Percentiles rank a stretch among this genome's conserved stretches.
Conservation (phyloP, 2,797 vertebrate genomes). For the Syndactyla subalaris region DNA sequence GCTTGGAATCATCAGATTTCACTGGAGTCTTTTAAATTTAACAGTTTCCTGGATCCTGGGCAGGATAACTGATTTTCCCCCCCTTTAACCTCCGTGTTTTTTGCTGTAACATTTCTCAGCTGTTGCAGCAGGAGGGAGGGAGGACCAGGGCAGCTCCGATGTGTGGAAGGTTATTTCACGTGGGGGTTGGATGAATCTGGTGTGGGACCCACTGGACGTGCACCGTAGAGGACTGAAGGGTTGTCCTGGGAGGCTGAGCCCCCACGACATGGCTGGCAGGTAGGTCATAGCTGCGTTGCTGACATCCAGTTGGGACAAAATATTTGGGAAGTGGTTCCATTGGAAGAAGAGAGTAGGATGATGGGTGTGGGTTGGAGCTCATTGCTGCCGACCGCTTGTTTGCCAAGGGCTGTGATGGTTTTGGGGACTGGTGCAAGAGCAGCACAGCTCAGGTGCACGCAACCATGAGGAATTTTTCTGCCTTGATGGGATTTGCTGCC, state of each 20-base stretch:
- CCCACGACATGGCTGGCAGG: neutral
- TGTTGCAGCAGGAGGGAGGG: neutral
- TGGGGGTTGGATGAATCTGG: neutral
- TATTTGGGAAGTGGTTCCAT: neutral
- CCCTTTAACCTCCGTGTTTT: neutral
- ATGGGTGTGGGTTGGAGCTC: neutral
- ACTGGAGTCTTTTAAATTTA: conserved; percentile 23
- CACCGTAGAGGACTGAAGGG: neutral
- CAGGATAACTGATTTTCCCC: neutral
- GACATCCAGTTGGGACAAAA: neutral
- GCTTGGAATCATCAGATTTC: conserved; percentile 23
- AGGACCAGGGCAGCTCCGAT: neutral
- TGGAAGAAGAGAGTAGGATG: neutral
- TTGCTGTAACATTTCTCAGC: neutral
- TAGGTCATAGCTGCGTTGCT: rapidly evolving
- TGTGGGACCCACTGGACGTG: neutral
- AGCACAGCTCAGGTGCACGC: rapidly evolving
- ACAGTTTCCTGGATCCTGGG: conserved; percentile 53
- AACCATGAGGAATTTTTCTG: neutral
- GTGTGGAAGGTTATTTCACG: neutral
- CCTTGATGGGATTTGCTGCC: neutral
- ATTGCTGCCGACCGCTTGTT: rapidly evolving
- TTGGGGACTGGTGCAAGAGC: neutral
- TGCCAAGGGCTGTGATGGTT: neutral
- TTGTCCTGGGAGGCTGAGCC: neutral